Conservation (phyloP, 1,140 invertebrate species). For the Formica exsecta region DNA sequence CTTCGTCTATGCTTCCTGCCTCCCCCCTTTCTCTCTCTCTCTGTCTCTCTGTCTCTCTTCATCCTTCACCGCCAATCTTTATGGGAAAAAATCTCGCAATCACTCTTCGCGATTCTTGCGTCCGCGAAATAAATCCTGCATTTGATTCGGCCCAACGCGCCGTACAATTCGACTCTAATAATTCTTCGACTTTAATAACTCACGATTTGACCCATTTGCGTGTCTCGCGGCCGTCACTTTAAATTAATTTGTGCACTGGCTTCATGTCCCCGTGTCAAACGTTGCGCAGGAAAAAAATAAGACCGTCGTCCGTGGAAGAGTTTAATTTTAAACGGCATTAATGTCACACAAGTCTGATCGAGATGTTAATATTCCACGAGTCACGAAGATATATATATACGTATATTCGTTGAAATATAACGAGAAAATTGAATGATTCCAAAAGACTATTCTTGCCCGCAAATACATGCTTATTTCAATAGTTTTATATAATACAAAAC, state of each 20-base stretch:
- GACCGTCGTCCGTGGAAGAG: neutral
- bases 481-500: neutral
- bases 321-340: slow-evolving; percentile 53
- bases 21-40: neutral
- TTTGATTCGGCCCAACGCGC: slow-evolving; percentile 33
- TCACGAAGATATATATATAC: neutral
- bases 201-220: slow-evolving; percentile 48
- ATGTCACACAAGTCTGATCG: slow-evolving; percentile 11
- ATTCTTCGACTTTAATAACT: slow-evolving; percentile 54
- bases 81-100: slow-evolving; percentile 62
- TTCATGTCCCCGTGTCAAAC: slow-evolving; percentile 17
- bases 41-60: neutral
- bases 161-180: slow-evolving; percentile 50
- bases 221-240: slow-evolving; percentile 48
- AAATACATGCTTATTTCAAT: no score
- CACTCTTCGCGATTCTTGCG: slow-evolving; percentile 60
- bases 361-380: slow-evolving; percentile 28
- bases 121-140: slow-evolving; percentile 53
- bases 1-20: no score
- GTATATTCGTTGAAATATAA: neutral
- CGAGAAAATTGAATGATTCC: neutral
- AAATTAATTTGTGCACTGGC: slow-evolving; percentile 56
- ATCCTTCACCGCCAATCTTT: slow-evolving; percentile 36
- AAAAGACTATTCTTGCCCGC: neutral
- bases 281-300: neutral